Evolutionary conservation across 2,888 invertebrate genomes (phyloP), one percentile per base, ranked within the genome.

Genomic region (Syrista parreyssii): DNA sequence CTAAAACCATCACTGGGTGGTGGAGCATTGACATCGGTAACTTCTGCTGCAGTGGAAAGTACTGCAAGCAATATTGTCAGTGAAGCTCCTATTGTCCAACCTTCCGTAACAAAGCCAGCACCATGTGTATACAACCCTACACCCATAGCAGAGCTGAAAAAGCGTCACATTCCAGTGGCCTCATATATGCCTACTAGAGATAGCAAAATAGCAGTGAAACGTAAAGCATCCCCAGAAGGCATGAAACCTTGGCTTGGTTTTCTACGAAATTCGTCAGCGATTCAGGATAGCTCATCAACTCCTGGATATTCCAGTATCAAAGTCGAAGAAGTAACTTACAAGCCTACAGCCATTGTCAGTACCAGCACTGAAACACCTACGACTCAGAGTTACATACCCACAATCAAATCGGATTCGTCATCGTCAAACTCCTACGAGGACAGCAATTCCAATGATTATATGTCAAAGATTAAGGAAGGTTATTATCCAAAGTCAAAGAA

Each of bases 121-220:
- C 80, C 88, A 12, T 90, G 89, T 72, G 89, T 90, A 33, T 95
- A 95, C 86, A 94, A 94, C 87, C 95, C 95, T 34, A 95, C 95
- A 3, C 95, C 95, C 0, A 95, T 95, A 87, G 91, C 94, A 0
- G 94, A 95, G 89, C 89, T 95, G 40, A 91, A 91, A 79, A 92
- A 92, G 77, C 88, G 91, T 23, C 92, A 92, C 76, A 90, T 91
- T 82, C 91, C 91, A 32, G 89, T 91, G 74, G 82, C 88, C 33
- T 86, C 88, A 15, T 91, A 91, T 71, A 89, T 90, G 85, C 89
- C 89, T 11, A 87, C 88, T 1, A 86, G 90, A 30, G 91, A 91
- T 36, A 90, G 84, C 75, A 88, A 86, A 83, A 86, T 89, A 11
- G 86, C 90, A 2, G 86, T 86, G 2, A 91, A 90, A 83, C 85